Conservation (phyloP, 2,113 vertebrate genomes). For the Gasterosteus nipponicus region DNA sequence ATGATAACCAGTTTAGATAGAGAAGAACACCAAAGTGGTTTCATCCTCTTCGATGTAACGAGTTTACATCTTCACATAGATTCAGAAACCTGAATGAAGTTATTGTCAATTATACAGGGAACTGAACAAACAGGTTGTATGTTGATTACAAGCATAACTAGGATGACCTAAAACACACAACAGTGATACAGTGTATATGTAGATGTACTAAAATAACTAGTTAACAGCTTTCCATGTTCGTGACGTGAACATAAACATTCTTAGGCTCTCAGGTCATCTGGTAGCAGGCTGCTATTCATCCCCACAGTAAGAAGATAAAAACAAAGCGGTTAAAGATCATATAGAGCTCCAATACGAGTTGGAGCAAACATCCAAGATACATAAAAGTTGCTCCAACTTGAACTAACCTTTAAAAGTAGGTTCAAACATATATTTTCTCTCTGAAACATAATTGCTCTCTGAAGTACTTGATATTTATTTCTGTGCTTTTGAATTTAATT, state of each 20-base stretch:
- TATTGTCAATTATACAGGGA: neutral
- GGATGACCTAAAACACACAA: neutral
- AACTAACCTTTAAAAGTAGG: neutral
- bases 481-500: neutral
- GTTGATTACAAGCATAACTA: neutral
- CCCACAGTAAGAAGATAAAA: neutral
- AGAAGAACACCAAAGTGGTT: neutral
- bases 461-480: constrained; percentile 3
- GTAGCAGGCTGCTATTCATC: neutral
- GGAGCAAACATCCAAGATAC: neutral
- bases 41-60: neutral
- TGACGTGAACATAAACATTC: too few species aligned
- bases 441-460: constrained; percentile 1
- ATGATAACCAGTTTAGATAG: too few species aligned
- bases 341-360: neutral
- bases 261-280: neutral
- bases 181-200: neutral
- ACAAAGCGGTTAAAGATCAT: too few species aligned
- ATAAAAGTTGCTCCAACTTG: neutral
- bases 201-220: neutral
- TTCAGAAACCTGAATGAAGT: neutral
- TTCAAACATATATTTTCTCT: neutral
- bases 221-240: neutral
- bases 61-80: neutral
- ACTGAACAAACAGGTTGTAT: neutral